These are phyloP conservation scores for Tiphia femorata DNA, from an alignment of 2,888 invertebrate genomes.

Conservation along the genomic window DNA sequence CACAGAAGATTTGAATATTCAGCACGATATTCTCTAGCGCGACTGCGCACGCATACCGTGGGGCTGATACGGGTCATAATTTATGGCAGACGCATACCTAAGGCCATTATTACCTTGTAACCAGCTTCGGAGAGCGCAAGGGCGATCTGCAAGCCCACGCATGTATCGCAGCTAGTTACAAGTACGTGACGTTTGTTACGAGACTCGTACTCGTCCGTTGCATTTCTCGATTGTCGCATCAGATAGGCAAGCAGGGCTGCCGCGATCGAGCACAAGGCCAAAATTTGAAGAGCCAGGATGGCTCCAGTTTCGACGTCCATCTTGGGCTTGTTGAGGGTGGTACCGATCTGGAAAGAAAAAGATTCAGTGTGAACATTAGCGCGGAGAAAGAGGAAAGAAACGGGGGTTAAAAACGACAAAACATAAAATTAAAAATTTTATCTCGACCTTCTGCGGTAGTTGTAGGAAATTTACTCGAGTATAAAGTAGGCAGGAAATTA, in stretches of 20 bases:
- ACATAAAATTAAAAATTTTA: no score
- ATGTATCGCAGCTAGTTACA: conserved; percentile 85
- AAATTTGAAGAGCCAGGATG: conserved; percentile 83
- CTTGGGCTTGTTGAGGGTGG: no score
- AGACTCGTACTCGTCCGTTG: conserved; percentile 66
- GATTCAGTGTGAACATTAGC: no score
- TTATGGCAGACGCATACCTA: conserved; percentile 11
- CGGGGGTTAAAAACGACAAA: no score
- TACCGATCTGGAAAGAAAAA: no score
- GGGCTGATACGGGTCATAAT: conserved; percentile 4
- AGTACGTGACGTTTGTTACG: conserved; percentile 82
- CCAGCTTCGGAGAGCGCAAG: conserved; percentile 61
- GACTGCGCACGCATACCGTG: neutral
- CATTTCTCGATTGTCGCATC: conserved; percentile 78
- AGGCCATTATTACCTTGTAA: conserved; percentile 54
- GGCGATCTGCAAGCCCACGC: conserved; percentile 81
- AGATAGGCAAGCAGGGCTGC: conserved; percentile 85
- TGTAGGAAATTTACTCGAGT: no score
- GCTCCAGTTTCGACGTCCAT: conserved; percentile 88
- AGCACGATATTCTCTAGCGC: neutral
- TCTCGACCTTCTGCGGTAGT: no score
- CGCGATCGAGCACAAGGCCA: conserved; percentile 85
- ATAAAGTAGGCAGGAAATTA: no score
- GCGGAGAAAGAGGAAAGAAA: no score
- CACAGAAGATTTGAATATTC: neutral